Percentiles rank a stretch among this genome's conserved stretches.
phyloP scores from a whole-genome alignment of 2,888 invertebrate species.

The Lasioglossum oenotherae region DNA sequence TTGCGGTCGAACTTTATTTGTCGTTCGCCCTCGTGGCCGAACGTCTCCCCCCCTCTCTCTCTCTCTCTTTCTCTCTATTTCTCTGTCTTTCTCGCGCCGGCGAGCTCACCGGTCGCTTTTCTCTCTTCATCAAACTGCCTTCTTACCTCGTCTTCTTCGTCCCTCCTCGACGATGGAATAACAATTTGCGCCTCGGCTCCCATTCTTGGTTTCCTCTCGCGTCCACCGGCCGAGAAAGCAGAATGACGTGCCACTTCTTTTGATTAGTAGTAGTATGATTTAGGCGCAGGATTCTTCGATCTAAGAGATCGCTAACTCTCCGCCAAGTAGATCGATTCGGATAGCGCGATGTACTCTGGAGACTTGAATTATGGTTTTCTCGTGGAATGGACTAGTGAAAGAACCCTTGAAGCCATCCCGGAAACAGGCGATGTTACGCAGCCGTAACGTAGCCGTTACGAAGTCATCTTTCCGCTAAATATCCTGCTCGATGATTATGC shows the following conservation, averaged over 20 bases:
- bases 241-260: slow-evolving; percentile 15
- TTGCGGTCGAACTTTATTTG: slow-evolving; percentile 81
- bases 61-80: neutral
- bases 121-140: slow-evolving; percentile 14
- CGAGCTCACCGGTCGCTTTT: neutral
- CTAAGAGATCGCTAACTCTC: too few species aligned
- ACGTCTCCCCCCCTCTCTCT: slow-evolving; percentile 37
- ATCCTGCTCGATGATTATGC: slow-evolving; percentile 59
- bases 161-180: slow-evolving; percentile 48
- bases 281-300: neutral
- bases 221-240: slow-evolving; percentile 1
- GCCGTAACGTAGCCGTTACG: slow-evolving; percentile 15
- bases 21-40: slow-evolving; percentile 75
- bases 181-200: slow-evolving; percentile 68
- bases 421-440: slow-evolving; percentile 31
- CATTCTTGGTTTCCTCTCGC: slow-evolving; percentile 56
- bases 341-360: neutral
- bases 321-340: neutral
- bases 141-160: slow-evolving; percentile 1
- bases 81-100: neutral
- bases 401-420: neutral
- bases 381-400: neutral
- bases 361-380: neutral
- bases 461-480: slow-evolving; percentile 39
- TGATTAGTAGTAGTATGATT: slow-evolving; percentile 17